These are phyloP conservation scores for Micrastur ruficollis DNA, from an alignment of 2,797 vertebrate genomes.

Conservation along the genomic window DNA sequence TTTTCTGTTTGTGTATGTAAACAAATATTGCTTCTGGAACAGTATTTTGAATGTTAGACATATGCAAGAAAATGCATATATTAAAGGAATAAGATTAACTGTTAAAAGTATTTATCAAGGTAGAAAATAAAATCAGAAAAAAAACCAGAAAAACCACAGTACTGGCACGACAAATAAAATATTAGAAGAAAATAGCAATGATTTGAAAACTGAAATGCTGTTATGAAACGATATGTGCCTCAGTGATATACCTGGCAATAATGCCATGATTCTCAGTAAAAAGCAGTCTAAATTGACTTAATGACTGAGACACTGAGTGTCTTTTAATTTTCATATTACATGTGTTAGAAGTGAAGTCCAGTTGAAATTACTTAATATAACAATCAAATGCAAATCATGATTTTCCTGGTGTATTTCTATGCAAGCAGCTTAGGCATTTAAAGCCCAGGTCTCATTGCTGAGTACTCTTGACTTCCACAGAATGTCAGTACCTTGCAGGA, in stretches of 20 bases:
- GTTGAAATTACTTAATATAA: not conserved
- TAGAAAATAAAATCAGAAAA: slow-evolving; percentile 55
- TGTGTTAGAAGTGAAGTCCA: not conserved
- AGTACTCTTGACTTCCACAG: not conserved
- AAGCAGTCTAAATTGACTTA: not conserved
- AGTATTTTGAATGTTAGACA: slow-evolving; percentile 59
- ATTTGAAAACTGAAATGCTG: slow-evolving; percentile 21
- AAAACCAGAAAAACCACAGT: slow-evolving; percentile 3
- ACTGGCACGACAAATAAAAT: slow-evolving; percentile 13
- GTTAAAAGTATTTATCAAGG: slow-evolving; percentile 57
- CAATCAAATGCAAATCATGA: not conserved
- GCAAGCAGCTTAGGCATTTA: not conserved
- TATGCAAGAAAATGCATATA: slow-evolving; percentile 53
- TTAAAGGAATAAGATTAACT: slow-evolving; percentile 54
- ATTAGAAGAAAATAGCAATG: slow-evolving; percentile 6
- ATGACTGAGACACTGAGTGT: not conserved
- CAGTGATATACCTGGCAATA: not conserved
- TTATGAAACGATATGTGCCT: not conserved
- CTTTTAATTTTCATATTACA: not conserved
- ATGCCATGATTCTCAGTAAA: not conserved
- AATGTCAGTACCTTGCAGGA: not conserved
- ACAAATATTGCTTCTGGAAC: slow-evolving; percentile 65
- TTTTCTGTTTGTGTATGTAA: slow-evolving; percentile 73
- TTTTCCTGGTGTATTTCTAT: not conserved
- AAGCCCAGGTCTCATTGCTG: not conserved